Percentiles rank a stretch among this genome's conserved stretches.
Evolutionary conservation across 1,140 invertebrate genomes (phyloP).

Genomic region (Leptopilina clavipes): DNA sequence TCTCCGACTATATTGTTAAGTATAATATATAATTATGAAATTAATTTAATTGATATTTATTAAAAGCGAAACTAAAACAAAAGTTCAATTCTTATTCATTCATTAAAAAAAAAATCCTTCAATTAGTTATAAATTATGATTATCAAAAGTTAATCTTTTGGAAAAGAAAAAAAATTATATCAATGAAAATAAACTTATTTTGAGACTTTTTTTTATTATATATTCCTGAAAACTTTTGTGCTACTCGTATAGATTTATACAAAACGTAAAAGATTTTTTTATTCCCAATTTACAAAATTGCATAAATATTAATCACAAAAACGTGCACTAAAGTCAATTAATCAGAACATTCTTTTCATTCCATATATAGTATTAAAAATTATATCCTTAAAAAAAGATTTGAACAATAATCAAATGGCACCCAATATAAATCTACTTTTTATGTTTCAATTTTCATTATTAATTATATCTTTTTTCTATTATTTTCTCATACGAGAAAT

Average conservation of each 20-base stretch:
- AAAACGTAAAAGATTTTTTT: constrained; percentile 1
- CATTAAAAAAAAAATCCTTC: too few relatives aligned
- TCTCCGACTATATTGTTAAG: not conserved
- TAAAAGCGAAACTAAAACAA: constrained; percentile 8
- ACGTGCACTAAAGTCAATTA: not conserved
- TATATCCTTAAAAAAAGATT: not conserved
- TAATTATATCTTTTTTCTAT: not conserved
- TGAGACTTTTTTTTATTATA: not conserved
- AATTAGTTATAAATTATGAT: too few relatives aligned
- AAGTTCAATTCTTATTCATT: not conserved
- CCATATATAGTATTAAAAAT: not conserved
- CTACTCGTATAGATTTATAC: not conserved
- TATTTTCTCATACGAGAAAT: not conserved
- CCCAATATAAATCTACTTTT: not conserved
- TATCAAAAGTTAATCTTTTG: not conserved
- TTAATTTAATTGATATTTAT: constrained; percentile 13
- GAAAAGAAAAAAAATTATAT: too few relatives aligned
- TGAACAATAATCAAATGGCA: not conserved
- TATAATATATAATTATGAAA: not conserved
- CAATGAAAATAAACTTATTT: not conserved
- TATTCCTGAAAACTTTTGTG: not conserved
- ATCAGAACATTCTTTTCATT: not conserved
- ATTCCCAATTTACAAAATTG: not conserved
- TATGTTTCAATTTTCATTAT: not conserved
- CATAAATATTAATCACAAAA: not conserved